These are phyloP conservation scores for Molossus alvarezi DNA, from an alignment of 2,797 vertebrate genomes.

Conservation along the genomic window DNA sequence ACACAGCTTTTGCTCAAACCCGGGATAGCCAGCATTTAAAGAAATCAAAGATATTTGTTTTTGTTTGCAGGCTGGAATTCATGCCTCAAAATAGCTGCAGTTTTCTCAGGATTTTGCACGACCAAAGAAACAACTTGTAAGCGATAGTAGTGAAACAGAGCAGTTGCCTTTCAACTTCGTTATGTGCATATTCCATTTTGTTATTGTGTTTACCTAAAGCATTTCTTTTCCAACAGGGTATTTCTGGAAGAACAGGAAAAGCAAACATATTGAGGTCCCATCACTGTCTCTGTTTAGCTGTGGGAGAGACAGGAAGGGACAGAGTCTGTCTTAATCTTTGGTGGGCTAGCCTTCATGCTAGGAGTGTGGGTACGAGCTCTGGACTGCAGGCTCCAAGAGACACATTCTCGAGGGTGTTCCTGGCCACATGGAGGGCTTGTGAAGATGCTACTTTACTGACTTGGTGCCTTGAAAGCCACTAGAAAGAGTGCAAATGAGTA, in stretches of 20 bases:
- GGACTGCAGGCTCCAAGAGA: neutral
- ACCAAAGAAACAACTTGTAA: conserved; percentile 66
- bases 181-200: conserved; percentile 63
- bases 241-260: conserved; percentile 71
- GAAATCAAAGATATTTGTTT: conserved; percentile 66
- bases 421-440: neutral
- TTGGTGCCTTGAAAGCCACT: neutral
- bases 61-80: conserved; percentile 55
- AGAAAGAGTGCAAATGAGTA: neutral
- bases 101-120: conserved; percentile 75
- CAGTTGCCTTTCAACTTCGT: conserved; percentile 63
- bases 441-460: neutral
- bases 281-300: conserved; percentile 66
- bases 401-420: neutral
- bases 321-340: neutral
- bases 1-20: conserved; percentile 10
- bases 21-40: conserved; percentile 53
- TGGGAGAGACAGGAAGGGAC: conserved; percentile 8
- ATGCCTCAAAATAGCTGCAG: conserved; percentile 60
- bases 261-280: conserved; percentile 48
- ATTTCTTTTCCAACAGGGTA: conserved; percentile 68
- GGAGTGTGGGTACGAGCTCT: neutral
- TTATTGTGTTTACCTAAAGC: conserved; percentile 74
- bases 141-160: conserved; percentile 18
- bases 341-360: neutral